Evolutionary conservation across 2,888 invertebrate species (phyloP).

Genomic region (Trichopoda pennipes): DNA sequence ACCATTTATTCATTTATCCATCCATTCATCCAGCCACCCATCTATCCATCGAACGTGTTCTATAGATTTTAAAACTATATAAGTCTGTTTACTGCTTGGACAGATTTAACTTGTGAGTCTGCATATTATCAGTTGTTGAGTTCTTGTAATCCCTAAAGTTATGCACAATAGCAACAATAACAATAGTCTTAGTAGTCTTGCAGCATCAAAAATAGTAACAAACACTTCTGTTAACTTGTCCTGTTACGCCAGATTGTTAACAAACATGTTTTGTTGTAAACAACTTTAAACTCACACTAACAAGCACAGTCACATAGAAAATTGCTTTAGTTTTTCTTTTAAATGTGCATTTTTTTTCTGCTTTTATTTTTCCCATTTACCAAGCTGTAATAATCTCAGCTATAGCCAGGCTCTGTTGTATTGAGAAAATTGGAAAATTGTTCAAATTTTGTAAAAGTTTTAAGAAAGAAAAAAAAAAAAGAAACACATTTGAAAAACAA

Average conservation of each 20-base stretch:
- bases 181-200: constrained; percentile 33
- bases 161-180: constrained; percentile 52
- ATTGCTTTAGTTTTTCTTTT: constrained; percentile 51
- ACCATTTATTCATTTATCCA: constrained; percentile 4
- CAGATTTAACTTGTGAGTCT: constrained; percentile 62
- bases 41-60: constrained; percentile 22
- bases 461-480: not conserved
- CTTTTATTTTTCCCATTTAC: constrained; percentile 13
- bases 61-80: not conserved
- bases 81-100: constrained; percentile 51
- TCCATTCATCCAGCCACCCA: not conserved
- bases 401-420: constrained; percentile 27
- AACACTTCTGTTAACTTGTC: constrained; percentile 57
- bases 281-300: constrained; percentile 37
- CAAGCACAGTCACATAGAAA: constrained; percentile 35
- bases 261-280: constrained; percentile 57
- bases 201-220: constrained; percentile 14
- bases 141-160: constrained; percentile 70
- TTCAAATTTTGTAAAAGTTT: constrained; percentile 24
- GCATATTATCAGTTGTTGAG: constrained; percentile 67
- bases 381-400: constrained; percentile 34
- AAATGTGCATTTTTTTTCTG: not conserved
- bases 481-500: constrained; percentile 22
- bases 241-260: constrained; percentile 61
- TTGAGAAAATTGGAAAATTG: constrained; percentile 61